These are phyloP conservation scores for Mythimna impura DNA, from an alignment of 2,888 invertebrate species.

Conservation along the genomic window DNA sequence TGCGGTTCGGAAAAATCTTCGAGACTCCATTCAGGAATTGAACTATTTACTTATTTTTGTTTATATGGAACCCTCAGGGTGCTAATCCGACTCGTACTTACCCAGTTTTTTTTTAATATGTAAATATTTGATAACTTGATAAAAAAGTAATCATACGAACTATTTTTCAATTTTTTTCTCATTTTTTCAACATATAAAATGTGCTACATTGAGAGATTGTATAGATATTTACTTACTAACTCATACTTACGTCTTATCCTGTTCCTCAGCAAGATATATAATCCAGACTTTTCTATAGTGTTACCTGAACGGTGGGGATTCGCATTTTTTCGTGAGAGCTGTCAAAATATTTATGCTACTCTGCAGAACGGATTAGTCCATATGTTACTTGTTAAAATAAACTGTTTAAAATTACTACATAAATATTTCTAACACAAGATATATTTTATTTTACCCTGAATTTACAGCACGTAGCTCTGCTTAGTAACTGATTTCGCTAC, in stretches of 20 bases:
- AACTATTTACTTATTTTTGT: too few relatives aligned
- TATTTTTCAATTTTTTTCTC: not conserved
- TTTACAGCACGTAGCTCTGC: slow-evolving; percentile 43
- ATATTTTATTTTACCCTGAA: slow-evolving; percentile 55
- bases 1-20: too few relatives aligned
- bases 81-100: too few relatives aligned
- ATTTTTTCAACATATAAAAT: not conserved
- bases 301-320: slow-evolving; percentile 37
- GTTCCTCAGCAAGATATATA: slow-evolving; percentile 37
- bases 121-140: too few relatives aligned
- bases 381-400: slow-evolving; percentile 69
- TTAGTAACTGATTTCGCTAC: slow-evolving; percentile 50
- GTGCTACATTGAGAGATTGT: not conserved
- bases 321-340: slow-evolving; percentile 53
- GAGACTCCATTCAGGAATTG: too few relatives aligned
- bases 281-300: slow-evolving; percentile 44
- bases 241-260: slow-evolving; percentile 4
- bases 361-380: slow-evolving; percentile 65
- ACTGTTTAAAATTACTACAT: slow-evolving; percentile 55
- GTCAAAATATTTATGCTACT: slow-evolving; percentile 77
- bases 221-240: not conserved
- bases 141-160: too few relatives aligned
- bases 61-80: too few relatives aligned
- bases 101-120: too few relatives aligned
- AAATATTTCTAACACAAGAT: slow-evolving; percentile 50